Evolutionary conservation across 2,888 invertebrate genomes (phyloP).

Genomic region (Drosophila eohydei): DNA sequence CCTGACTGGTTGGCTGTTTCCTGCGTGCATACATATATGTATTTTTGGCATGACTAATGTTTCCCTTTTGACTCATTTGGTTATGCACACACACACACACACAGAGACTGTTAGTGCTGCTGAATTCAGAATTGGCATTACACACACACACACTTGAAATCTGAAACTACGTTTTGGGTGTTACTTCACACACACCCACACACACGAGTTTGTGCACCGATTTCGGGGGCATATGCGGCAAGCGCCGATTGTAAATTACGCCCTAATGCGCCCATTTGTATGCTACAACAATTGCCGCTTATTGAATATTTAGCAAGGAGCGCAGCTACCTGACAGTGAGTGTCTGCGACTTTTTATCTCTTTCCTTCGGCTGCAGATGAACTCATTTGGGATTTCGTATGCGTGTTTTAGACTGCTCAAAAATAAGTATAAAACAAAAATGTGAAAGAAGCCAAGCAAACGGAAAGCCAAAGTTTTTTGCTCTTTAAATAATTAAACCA

Average conservation of each 20-base stretch:
- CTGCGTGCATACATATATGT: conserved; percentile 17
- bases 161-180: conserved; percentile 37
- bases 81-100: conserved; percentile 37
- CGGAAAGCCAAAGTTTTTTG: conserved; percentile 45
- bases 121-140: conserved; percentile 53
- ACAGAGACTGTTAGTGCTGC: conserved; percentile 8
- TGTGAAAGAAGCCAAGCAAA: conserved; percentile 12
- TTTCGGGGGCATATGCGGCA: conserved; percentile 46
- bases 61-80: conserved; percentile 80
- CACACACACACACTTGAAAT: conserved; percentile 15
- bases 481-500: conserved; percentile 78
- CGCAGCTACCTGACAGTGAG: conserved; percentile 41
- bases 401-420: conserved; percentile 55
- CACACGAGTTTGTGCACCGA: conserved; percentile 40
- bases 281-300: conserved; percentile 80
- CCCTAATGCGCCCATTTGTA: conserved; percentile 80
- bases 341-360: conserved; percentile 1
- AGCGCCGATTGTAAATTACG: conserved; percentile 77
- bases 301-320: conserved; percentile 78
- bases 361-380: conserved; percentile 49
- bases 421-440: conserved; percentile 4
- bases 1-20: conserved; percentile 25
- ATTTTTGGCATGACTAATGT: conserved; percentile 74
- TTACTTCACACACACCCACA: conserved; percentile 21
- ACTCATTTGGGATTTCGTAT: conserved; percentile 77